These are phyloP conservation scores for Pasiphila rectangulata DNA, from an alignment of 2,888 invertebrate species.

Conservation along the genomic window DNA sequence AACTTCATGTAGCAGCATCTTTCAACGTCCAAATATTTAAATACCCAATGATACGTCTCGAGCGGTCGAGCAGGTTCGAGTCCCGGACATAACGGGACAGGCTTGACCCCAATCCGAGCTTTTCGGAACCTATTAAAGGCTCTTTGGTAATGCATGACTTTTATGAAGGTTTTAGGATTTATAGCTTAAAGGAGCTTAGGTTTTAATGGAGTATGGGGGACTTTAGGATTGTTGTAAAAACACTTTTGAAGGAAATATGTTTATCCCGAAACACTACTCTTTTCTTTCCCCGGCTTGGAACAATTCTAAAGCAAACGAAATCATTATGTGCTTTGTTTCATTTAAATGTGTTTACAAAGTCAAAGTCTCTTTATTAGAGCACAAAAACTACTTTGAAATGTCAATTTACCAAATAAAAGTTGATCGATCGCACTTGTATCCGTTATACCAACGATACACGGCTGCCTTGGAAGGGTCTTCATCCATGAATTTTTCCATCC, in stretches of 20 bases:
- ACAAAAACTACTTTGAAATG: no score
- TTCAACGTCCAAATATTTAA: constrained; percentile 21
- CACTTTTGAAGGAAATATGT: not conserved
- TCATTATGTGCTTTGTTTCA: no score
- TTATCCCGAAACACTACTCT: no score
- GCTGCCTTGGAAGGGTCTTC: no score
- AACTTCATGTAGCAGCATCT: constrained; percentile 17
- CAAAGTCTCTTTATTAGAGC: no score
- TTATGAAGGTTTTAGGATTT: constrained; percentile 16
- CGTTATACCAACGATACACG: no score
- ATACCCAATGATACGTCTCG: constrained; percentile 20
- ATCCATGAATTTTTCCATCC: no score
- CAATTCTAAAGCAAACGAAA: no score
- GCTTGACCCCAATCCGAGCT: constrained; percentile 47
- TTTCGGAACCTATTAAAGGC: constrained; percentile 43
- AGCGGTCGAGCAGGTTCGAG: constrained; percentile 41
- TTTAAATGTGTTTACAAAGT: no score
- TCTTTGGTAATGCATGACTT: constrained; percentile 25
- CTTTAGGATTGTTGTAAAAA: not conserved
- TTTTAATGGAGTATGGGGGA: not conserved
- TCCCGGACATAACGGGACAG: constrained; percentile 46
- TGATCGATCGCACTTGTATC: no score
- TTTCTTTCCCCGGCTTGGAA: no score
- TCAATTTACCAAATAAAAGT: no score
- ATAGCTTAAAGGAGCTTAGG: constrained; percentile 7